Evolutionary conservation across 2,888 invertebrate species (phyloP).

Genomic region (Aspidiotus destructor): DNA sequence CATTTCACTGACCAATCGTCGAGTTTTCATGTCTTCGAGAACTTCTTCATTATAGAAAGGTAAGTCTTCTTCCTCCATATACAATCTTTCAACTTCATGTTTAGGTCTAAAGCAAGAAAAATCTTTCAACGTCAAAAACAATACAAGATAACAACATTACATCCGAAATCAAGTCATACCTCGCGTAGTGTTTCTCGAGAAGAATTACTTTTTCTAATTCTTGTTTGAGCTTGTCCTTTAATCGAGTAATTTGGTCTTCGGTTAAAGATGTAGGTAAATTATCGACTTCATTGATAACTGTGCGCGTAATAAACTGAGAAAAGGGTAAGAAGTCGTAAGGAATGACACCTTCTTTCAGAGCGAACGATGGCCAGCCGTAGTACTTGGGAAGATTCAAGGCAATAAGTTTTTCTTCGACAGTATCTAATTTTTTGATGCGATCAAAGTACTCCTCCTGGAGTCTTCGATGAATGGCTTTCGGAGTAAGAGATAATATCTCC

Average conservation of each 20-base stretch:
- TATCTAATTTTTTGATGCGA: slow-evolving; percentile 42
- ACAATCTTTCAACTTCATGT: slow-evolving; percentile 13
- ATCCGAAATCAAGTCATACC: slow-evolving; percentile 45
- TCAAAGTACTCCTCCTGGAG: slow-evolving; percentile 30
- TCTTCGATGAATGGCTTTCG: slow-evolving; percentile 6
- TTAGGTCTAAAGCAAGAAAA: background rate
- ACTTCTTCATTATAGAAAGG: slow-evolving; percentile 31
- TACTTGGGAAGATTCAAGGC: slow-evolving; percentile 72
- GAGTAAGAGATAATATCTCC: slow-evolving; percentile 23
- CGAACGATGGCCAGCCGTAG: slow-evolving; percentile 62
- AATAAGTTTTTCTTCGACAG: slow-evolving; percentile 74
- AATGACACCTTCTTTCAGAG: slow-evolving; percentile 51
- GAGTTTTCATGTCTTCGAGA: slow-evolving; percentile 46
- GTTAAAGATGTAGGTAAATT: slow-evolving; percentile 47
- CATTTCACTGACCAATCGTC: slow-evolving; percentile 54
- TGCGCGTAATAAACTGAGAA: slow-evolving; percentile 67
- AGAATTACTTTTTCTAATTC: slow-evolving; percentile 55
- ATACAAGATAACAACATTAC: background rate
- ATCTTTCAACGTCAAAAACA: background rate
- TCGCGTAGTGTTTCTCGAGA: slow-evolving; percentile 51
- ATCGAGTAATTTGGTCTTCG: slow-evolving; percentile 44
- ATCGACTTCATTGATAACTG: slow-evolving; percentile 53
- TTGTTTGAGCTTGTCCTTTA: slow-evolving; percentile 48
- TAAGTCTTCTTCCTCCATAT: slow-evolving; percentile 9
- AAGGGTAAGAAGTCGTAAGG: slow-evolving; percentile 61